Conservation (phyloP, 2,797 vertebrate genomes). For the Tokudaia tokunoshimensis region DNA sequence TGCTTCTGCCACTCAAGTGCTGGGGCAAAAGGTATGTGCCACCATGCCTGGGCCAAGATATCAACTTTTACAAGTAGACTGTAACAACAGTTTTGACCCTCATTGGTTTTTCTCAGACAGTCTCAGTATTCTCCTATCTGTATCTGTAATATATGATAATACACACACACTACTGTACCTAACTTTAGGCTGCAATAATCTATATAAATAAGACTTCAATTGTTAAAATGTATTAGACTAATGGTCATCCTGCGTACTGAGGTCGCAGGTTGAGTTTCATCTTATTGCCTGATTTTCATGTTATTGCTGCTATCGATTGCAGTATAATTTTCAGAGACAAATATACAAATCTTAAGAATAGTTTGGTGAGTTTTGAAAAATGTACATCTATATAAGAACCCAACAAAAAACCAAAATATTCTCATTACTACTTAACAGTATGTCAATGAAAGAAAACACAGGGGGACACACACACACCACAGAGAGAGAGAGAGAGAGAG, state of each 20-base stretch:
- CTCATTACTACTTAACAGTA: background rate
- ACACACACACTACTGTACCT: too few relatives aligned
- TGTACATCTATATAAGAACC: background rate
- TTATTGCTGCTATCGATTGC: background rate
- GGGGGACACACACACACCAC: background rate
- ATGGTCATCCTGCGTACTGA: background rate
- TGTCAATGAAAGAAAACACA: background rate
- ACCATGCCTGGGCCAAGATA: background rate
- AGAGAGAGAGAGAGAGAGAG: too few relatives aligned
- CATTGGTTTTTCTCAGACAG: background rate
- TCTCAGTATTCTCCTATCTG: background rate
- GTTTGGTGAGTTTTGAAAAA: background rate
- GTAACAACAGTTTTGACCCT: background rate
- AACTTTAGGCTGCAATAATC: background rate
- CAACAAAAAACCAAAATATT: background rate
- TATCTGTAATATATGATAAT: background rate
- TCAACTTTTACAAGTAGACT: conserved; percentile 36
- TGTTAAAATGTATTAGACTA: background rate
- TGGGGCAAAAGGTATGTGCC: background rate
- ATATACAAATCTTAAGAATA: background rate
- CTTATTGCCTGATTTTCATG: background rate
- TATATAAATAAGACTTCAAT: background rate
- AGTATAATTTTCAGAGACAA: conserved; percentile 28
- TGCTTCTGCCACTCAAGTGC: background rate
- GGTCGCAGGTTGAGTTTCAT: background rate